Base-by-base conservation (phyloP, 2,113 vertebrate genomes). In the Silurus asotus region DNA sequence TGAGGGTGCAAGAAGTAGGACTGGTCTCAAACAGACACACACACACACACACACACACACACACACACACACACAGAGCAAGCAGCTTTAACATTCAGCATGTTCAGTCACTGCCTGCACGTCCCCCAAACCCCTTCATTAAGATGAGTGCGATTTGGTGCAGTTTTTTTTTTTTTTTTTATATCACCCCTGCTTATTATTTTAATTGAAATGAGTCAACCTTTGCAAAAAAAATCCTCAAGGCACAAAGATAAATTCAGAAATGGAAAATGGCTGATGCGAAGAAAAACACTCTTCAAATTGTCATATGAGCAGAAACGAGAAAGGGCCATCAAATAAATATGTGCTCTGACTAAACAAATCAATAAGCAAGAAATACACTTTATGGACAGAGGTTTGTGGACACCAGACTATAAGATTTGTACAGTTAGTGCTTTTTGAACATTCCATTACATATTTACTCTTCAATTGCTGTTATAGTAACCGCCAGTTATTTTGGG, bases 141-240 rank as follows among this genome's bases (percentile, higher is more conserved):
- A 88, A 89, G 87, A 87, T 89, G 56, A 87, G 17, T 81, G 70
- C 59, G 84, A 89, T 89, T 90, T 70, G 86, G 82, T 77, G 83
- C 65, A 85, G 84, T 65, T 62, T 84, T 87, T 75, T 84, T 81
- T 58, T 58, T 67, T 84, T 87, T 65, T 79, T 84, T 28, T 49
- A 86, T 90, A 91, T 87, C 84, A 48, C 84, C 69, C 72, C 81
- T 76, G 89, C 84, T 82, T 91, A 86, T 89, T 89, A 89, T 90
- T 90, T 89, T 91, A 90, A 91, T 91, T 91, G 89, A 91, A 91
- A 90, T 88, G 85, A 90, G 83, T 86, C 89, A 90, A 92, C 89
- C 87, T 92, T 91, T 90, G 74, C 87, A 81, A 56, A 76, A 81
- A 49, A 75, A 81, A 10, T 86, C 78, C 89, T 70, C 55, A 67